Base-by-base conservation (phyloP, 1,140 invertebrate genomes). In the Formica exsecta region DNA sequence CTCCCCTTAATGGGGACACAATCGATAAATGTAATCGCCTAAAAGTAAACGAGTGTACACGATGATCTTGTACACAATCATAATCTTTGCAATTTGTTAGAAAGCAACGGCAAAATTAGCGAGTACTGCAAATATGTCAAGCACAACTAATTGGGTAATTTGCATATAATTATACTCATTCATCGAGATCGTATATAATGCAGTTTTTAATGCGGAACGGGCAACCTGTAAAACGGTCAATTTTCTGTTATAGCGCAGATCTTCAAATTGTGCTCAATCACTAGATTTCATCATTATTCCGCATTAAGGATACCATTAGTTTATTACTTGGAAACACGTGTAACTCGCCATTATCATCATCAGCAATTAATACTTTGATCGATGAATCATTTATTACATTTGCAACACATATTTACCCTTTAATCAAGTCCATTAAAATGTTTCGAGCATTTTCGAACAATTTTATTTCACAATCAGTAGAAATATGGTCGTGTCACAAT, bases 101-200 rank as follows among this genome's bases (percentile, higher is more conserved):
- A 62, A 81, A 85, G 70, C 76, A 81, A 86, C 76, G 80, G 86
- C 75, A 73, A 90, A 90, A 90, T 90, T 90, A 90, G 87, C 86
- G 71, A 90, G 86, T 90, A 57, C 86, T 65, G 86, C 73, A 90
- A 90, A 90, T 90, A 90, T 89, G 89, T 87, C 86, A 85, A 86
- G 88, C 86, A 90, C 81, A 90, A 90, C 86, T 90, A 90, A 90
- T 90, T 90, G 88, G 81, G 59, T 87, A 68, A 90, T 90, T 90
- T 90, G 81, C 89, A 90, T 90, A 86, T 89, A 90, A 90, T 90
- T 90, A 90, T 76, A 85, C 76, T 48, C 54, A 88, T 88, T 86
- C 85, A 76, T 90, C 88, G 88, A 85, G 89, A 90, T 85, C 86
- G 88, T 89, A 81, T 36, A 80, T 65, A 75, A 89, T 80, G 88